Evolutionary conservation across 2,113 vertebrate species (phyloP).

Genomic region (Rhinichthys klamathensis): DNA sequence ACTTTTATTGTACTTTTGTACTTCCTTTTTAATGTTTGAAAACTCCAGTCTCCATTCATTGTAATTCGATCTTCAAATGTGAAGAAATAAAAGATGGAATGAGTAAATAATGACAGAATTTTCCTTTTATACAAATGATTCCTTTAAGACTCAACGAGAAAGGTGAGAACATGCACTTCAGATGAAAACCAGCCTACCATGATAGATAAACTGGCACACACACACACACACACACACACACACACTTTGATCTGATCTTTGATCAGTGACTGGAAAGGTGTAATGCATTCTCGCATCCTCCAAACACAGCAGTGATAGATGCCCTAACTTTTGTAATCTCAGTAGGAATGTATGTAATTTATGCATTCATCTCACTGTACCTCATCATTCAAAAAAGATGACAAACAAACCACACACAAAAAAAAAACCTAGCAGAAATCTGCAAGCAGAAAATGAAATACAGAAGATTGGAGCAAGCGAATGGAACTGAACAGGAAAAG

Average conservation of each 20-base stretch:
- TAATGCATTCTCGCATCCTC: constrained; percentile 26
- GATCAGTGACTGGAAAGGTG: constrained; percentile 36
- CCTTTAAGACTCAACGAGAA: constrained; percentile 7
- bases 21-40: background rate
- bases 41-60: background rate
- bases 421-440: constrained; percentile 14
- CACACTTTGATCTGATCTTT: constrained; percentile 37
- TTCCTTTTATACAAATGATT: background rate
- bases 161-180: background rate
- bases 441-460: constrained; percentile 6
- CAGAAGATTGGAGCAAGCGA: background rate
- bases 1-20: background rate
- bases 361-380: constrained; percentile 33
- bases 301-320: constrained; percentile 23
- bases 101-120: background rate
- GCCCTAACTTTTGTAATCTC: constrained; percentile 30
- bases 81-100: background rate
- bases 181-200: constrained; percentile 24
- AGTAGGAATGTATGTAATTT: constrained; percentile 16
- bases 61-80: background rate
- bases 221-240: background rate
- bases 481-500: background rate
- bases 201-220: constrained; percentile 3
- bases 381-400: constrained; percentile 36
- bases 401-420: constrained; percentile 32